Evolutionary conservation across 1,140 invertebrate genomes (phyloP).

Genomic region (Macrocentrus cingulum): DNA sequence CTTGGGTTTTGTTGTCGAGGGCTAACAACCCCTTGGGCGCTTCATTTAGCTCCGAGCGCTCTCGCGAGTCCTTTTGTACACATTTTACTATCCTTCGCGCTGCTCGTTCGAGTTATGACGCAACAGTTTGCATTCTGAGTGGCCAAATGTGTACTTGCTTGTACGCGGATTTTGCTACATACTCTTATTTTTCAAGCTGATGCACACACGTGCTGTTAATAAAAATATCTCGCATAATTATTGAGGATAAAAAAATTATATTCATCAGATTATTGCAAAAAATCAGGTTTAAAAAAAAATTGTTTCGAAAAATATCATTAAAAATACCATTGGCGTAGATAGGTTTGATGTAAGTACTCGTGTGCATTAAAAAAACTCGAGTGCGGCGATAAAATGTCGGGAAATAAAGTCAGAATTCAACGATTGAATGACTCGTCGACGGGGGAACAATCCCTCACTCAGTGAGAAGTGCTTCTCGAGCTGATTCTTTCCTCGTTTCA

Average conservation of each 20-base stretch:
- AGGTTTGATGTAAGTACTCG: too few relatives aligned
- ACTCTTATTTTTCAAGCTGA: background rate
- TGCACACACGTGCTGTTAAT: background rate
- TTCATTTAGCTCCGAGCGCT: conserved; percentile 18
- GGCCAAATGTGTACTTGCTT: conserved; percentile 12
- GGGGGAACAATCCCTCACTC: background rate
- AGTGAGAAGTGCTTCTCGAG: conserved; percentile 15
- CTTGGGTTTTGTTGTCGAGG: background rate
- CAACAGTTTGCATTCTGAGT: conserved; percentile 53
- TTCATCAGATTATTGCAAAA: too few relatives aligned
- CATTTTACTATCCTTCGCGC: conserved; percentile 7
- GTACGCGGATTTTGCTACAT: background rate
- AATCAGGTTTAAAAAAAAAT: too few relatives aligned
- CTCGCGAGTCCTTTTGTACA: conserved; percentile 13
- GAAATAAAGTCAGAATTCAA: conserved; percentile 1
- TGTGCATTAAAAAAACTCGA: too few relatives aligned
- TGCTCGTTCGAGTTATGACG: conserved; percentile 42
- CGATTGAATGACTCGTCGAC: conserved; percentile 1
- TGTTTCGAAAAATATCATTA: too few relatives aligned
- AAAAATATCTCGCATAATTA: background rate
- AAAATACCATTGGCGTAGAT: too few relatives aligned
- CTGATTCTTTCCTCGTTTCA: conserved; percentile 40
- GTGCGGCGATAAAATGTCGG: conserved; percentile 10
- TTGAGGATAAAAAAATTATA: too few relatives aligned
- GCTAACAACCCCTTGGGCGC: background rate